Evolutionary conservation across 2,888 invertebrate genomes (phyloP).

Genomic region (Epinotia bilunana): DNA sequence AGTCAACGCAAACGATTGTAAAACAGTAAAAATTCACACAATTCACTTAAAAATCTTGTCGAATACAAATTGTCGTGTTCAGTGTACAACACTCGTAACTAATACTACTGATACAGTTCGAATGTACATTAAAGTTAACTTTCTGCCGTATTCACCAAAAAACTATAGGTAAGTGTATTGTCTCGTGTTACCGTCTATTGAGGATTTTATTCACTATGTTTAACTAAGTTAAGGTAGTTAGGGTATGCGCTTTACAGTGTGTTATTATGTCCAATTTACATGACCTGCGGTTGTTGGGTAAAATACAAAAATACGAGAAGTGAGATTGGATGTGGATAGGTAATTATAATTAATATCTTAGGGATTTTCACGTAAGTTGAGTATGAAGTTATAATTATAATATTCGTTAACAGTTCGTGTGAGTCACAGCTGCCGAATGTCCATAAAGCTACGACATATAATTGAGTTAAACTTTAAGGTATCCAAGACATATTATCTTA

Average conservation of each 20-base stretch:
- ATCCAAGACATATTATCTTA: constrained; percentile 43
- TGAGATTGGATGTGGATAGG: constrained; percentile 1
- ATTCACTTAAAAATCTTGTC: constrained; percentile 64
- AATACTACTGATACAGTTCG: constrained; percentile 65
- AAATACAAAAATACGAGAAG: constrained; percentile 20
- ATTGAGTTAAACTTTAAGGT: constrained; percentile 26
- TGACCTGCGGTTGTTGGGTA: constrained; percentile 4
- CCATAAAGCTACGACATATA: constrained; percentile 23
- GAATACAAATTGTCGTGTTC: constrained; percentile 64
- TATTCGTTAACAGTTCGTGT: constrained; percentile 25
- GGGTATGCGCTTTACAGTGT: constrained; percentile 38
- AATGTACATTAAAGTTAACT: constrained; percentile 74
- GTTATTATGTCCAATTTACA: constrained; percentile 36
- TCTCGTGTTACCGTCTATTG: constrained; percentile 79
- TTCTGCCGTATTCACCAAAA: constrained; percentile 82
- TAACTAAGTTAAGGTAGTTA: constrained; percentile 54
- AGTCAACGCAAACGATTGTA: constrained; percentile 76
- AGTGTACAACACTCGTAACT: constrained; percentile 71
- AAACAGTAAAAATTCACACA: constrained; percentile 72
- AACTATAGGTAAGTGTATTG: constrained; percentile 82
- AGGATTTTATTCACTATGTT: constrained; percentile 72
- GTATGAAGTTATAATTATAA: constrained; percentile 19
- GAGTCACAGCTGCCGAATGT: constrained; percentile 5
- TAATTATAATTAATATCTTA: constrained; percentile 10
- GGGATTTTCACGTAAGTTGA: constrained; percentile 4